A percentile compares a stretch with the other conserved stretches of the same genome.
Evolutionary conservation across 1,140 invertebrate species (phyloP).

Genomic region (Augochlora pura): DNA sequence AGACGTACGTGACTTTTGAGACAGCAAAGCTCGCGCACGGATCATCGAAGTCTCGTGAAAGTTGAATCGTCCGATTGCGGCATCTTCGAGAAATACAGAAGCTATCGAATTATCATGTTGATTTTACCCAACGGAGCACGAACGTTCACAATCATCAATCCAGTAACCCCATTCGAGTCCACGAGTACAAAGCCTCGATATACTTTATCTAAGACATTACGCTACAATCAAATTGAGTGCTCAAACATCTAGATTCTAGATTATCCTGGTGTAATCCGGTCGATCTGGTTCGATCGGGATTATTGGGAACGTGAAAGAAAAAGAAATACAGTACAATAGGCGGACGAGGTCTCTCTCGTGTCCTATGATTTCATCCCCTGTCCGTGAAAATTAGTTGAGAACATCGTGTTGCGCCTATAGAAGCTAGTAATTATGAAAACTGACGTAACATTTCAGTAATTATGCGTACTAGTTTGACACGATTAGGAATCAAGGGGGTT

Average conservation of each 20-base stretch:
- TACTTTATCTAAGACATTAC: slow-evolving; percentile 37
- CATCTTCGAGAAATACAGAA: too few relatives aligned
- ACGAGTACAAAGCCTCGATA: slow-evolving; percentile 21
- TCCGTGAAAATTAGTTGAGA: neutral
- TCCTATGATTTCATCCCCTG: too few relatives aligned
- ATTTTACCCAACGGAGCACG: neutral
- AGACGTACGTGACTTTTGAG: too few relatives aligned
- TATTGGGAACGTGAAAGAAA: neutral
- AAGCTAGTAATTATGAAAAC: neutral
- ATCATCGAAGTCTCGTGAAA: too few relatives aligned
- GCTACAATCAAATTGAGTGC: slow-evolving; percentile 5
- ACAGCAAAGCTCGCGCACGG: too few relatives aligned
- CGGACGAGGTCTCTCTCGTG: neutral
- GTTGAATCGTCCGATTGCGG: too few relatives aligned
- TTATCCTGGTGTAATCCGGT: slow-evolving; percentile 1
- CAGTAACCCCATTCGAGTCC: neutral
- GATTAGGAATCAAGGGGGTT: slow-evolving; percentile 40
- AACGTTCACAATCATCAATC: too few relatives aligned
- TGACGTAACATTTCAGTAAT: slow-evolving; percentile 36
- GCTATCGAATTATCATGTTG: neutral
- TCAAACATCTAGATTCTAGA: slow-evolving; percentile 9
- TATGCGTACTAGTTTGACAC: slow-evolving; percentile 30
- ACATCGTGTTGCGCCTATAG: neutral
- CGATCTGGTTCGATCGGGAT: slow-evolving; percentile 5
- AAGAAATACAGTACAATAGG: neutral